Percentiles rank a stretch among this genome's conserved stretches.
Evolutionary conservation across 2,797 vertebrate genomes (phyloP).

Genomic region (Bucorvus abyssinicus): DNA sequence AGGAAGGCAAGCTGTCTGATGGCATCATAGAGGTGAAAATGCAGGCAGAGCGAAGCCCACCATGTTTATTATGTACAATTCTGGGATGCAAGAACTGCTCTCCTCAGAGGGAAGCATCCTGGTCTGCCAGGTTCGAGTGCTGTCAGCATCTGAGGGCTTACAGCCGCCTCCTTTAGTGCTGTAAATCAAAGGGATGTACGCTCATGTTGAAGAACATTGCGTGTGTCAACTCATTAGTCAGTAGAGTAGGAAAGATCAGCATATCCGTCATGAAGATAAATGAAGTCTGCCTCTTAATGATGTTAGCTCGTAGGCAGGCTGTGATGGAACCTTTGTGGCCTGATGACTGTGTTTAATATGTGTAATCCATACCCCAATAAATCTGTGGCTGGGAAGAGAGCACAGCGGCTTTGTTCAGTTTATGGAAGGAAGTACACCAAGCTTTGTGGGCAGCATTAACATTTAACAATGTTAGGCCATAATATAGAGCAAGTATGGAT

Average conservation of each 20-base stretch:
- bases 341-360: constrained; percentile 56
- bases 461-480: not conserved
- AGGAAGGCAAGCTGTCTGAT: not conserved
- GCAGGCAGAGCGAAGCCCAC: not conserved
- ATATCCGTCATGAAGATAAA: constrained; percentile 57
- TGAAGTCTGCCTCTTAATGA: constrained; percentile 62
- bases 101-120: not conserved
- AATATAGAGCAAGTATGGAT: not conserved
- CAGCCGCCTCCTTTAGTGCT: not conserved
- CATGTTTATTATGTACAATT: not conserved
- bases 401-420: not conserved
- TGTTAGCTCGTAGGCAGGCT: constrained; percentile 60
- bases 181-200: constrained; percentile 42
- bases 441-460: constrained; percentile 1
- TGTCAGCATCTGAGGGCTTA: constrained; percentile 8
- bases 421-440: not conserved
- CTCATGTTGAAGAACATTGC: not conserved
- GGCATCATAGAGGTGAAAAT: not conserved
- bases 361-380: constrained; percentile 62
- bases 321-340: constrained; percentile 51
- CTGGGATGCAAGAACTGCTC: not conserved
- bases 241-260: constrained; percentile 42
- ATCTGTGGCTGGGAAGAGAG: constrained; percentile 45
- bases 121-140: not conserved
- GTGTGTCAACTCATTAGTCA: constrained; percentile 64